A percentile compares a stretch with the other conserved stretches of the same genome.
These are phyloP conservation scores for Toxotes chatareus DNA, from an alignment of 2,113 vertebrate species.

Conservation along the genomic window DNA sequence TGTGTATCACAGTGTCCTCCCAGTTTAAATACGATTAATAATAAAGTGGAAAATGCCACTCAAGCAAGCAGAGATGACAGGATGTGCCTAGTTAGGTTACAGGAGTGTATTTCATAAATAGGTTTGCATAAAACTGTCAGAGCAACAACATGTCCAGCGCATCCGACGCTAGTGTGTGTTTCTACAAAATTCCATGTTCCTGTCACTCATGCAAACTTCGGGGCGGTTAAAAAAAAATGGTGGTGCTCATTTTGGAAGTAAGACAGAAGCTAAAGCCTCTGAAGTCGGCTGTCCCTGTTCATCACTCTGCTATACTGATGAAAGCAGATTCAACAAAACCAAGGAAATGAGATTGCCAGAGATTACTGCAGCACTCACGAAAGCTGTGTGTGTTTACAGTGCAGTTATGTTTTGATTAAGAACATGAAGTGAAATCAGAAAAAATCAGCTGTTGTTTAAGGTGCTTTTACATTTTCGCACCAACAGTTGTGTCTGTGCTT, in stretches of 20 bases:
- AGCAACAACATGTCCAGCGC: not conserved
- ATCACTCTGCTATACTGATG: slow-evolving; percentile 12
- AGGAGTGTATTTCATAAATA: slow-evolving; percentile 9
- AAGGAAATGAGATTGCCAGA: slow-evolving; percentile 29
- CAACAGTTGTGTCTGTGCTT: not conserved
- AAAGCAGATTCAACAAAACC: slow-evolving; percentile 36
- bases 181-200: slow-evolving; percentile 23
- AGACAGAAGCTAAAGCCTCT: slow-evolving; percentile 8
- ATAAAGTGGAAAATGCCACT: not conserved
- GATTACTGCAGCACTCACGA: slow-evolving; percentile 14
- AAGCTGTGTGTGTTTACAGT: not conserved
- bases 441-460: not conserved
- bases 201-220: slow-evolving; percentile 35
- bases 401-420: not conserved
- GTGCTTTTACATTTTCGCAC: not conserved
- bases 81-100: not conserved
- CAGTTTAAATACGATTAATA: slow-evolving; percentile 4
- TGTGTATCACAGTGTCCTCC: slow-evolving; percentile 6
- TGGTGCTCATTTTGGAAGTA: slow-evolving; percentile 19
- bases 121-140: slow-evolving; percentile 43
- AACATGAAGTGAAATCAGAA: not conserved
- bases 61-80: not conserved
- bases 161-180: not conserved
- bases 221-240: slow-evolving; percentile 11
- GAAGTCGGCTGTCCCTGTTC: slow-evolving; percentile 10